Percentiles rank a stretch among this genome's conserved stretches.
These are phyloP conservation scores for Patiria miniata DNA, from an alignment of 35 echinoderm and acorn worm genomes.

Conservation along the genomic window DNA sequence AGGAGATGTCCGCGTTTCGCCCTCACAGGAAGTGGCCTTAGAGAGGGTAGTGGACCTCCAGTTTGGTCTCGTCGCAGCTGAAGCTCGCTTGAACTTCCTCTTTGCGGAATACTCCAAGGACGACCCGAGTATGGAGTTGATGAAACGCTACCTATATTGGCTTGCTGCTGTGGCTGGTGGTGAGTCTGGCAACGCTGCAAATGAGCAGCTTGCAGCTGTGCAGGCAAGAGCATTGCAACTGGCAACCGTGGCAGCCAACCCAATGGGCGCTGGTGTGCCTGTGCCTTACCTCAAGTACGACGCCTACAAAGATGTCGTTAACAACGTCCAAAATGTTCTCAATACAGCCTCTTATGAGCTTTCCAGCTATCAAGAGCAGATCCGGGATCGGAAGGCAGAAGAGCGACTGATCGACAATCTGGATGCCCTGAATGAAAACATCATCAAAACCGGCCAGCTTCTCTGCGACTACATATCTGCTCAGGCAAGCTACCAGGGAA, in stretches of 20 bases:
- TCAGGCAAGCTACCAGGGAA: background rate
- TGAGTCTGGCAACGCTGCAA: background rate
- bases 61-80: background rate
- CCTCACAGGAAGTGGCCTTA: background rate
- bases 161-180: background rate
- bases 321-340: constrained; percentile 30
- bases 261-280: background rate
- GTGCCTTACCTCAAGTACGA: constrained; percentile 33
- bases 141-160: background rate
- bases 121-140: background rate
- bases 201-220: background rate
- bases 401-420: background rate
- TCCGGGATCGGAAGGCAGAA: constrained; percentile 19
- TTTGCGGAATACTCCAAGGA: background rate
- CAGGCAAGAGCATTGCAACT: constrained; percentile 20
- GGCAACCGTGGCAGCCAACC: constrained; percentile 29
- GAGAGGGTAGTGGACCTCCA: background rate
- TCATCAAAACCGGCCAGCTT: constrained; percentile 32
- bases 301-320: constrained; percentile 29
- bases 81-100: background rate
- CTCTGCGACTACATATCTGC: constrained; percentile 3
- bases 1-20: background rate
- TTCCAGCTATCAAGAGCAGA: constrained; percentile 7
- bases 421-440: constrained; percentile 2
- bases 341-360: constrained; percentile 10